These are phyloP conservation scores for Amblyopsis rosae DNA, from an alignment of 2,113 vertebrate genomes.

Conservation along the genomic window DNA sequence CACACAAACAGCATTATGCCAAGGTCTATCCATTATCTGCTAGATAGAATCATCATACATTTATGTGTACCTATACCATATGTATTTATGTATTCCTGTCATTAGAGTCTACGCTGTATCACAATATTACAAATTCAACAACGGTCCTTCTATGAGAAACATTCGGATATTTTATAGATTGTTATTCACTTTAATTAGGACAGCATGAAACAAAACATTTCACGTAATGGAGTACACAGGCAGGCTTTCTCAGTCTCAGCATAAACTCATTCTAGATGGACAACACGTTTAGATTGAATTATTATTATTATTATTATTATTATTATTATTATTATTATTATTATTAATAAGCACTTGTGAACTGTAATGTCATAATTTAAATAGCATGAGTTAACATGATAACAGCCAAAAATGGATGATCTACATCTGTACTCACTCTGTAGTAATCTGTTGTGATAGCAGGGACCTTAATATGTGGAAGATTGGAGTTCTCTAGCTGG, in stretches of 20 bases:
- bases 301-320: too few species aligned
- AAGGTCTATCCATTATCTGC: not conserved
- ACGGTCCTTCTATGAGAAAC: conserved; percentile 8
- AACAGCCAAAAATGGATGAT: conserved; percentile 19
- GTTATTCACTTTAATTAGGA: too few species aligned
- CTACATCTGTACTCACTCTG: conserved; percentile 26
- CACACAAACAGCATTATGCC: not conserved
- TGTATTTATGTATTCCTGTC: not conserved
- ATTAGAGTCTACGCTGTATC: not conserved
- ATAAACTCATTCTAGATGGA: not conserved
- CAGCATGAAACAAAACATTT: not conserved
- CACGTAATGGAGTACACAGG: not conserved
- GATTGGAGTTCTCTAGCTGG: conserved; percentile 15
- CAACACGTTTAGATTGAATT: too few species aligned
- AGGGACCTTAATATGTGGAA: conserved; percentile 8
- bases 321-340: too few species aligned
- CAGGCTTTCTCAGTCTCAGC: not conserved
- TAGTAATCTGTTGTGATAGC: conserved; percentile 12
- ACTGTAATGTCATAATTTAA: not conserved
- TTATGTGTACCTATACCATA: too few species aligned
- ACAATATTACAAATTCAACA: conserved; percentile 1
- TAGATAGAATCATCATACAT: not conserved
- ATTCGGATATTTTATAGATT: conserved; percentile 1
- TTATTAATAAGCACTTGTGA: not conserved
- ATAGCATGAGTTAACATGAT: not conserved